A percentile compares a stretch with the other conserved stretches of the same genome.
Evolutionary conservation across 2,888 invertebrate genomes (phyloP).

Genomic region (Rotaria sp.): DNA sequence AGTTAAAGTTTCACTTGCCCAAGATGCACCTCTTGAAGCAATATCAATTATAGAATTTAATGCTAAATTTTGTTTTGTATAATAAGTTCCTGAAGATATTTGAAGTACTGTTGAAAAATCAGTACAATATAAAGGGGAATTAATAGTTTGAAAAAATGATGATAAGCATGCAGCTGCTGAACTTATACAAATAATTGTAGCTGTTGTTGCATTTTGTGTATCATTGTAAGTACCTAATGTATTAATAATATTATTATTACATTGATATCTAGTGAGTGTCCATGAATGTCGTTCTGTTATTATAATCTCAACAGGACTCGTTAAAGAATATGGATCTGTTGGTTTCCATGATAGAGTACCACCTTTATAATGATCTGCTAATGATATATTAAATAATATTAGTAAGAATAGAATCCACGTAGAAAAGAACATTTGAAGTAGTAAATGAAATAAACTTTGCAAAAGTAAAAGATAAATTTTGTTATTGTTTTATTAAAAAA

Average conservation of each 20-base stretch:
- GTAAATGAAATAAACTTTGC: neutral
- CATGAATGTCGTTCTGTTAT: neutral
- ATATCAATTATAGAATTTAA: neutral
- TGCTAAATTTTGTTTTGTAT: neutral
- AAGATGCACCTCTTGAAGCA: neutral
- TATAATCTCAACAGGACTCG: neutral
- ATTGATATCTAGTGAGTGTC: neutral
- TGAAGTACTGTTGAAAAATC: neutral
- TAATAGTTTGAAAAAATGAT: neutral
- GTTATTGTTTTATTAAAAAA: no score
- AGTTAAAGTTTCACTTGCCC: neutral
- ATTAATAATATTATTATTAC: neutral
- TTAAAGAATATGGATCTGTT: neutral
- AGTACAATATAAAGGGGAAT: neutral
- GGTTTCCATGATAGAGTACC: neutral
- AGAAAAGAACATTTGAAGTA: neutral
- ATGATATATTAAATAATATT: neutral
- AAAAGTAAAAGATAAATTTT: neutral
- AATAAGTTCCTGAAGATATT: neutral
- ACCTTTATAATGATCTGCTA: conserved; percentile 18
- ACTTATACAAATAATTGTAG: neutral
- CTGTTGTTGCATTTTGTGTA: neutral
- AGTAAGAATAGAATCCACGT: neutral
- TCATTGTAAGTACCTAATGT: neutral
- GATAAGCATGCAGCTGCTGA: neutral